These are phyloP conservation scores for Progne subis DNA, from an alignment of 2,113 vertebrate species.

Conservation along the genomic window DNA sequence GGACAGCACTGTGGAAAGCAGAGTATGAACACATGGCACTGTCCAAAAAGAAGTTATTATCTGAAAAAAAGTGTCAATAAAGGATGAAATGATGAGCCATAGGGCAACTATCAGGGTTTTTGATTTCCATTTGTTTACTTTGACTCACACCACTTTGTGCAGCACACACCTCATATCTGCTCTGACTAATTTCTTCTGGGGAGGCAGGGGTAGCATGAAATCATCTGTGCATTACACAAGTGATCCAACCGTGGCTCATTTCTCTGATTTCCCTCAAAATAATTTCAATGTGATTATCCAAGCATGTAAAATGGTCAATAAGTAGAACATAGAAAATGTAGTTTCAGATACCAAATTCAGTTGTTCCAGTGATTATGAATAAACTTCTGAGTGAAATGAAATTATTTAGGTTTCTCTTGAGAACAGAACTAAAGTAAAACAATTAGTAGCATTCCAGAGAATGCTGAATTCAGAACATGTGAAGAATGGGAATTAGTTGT, in stretches of 20 bases:
- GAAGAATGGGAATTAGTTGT: slow-evolving; percentile 48
- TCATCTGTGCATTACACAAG: not conserved
- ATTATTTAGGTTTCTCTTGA: slow-evolving; percentile 32
- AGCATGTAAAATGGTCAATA: not conserved
- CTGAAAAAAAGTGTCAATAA: not conserved
- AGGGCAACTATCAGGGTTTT: not conserved
- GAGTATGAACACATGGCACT: not conserved
- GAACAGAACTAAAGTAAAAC: not conserved
- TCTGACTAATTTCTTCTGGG: not conserved
- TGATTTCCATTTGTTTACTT: not conserved
- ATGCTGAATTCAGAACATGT: slow-evolving; percentile 23
- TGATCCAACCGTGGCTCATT: not conserved
- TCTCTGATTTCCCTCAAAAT: slow-evolving; percentile 23
- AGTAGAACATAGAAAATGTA: not conserved
- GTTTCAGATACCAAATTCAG: not conserved
- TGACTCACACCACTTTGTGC: not conserved
- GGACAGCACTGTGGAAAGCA: not conserved
- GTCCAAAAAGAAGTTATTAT: not conserved
- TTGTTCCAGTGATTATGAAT: not conserved
- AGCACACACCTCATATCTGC: not conserved
- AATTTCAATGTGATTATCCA: not conserved
- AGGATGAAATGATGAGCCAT: not conserved
- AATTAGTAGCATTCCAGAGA: slow-evolving; percentile 49
- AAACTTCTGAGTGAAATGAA: not conserved
- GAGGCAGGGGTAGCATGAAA: not conserved